phyloP scores from a whole-genome alignment of 2,888 invertebrate genomes.

The Litoditis marina region DNA sequence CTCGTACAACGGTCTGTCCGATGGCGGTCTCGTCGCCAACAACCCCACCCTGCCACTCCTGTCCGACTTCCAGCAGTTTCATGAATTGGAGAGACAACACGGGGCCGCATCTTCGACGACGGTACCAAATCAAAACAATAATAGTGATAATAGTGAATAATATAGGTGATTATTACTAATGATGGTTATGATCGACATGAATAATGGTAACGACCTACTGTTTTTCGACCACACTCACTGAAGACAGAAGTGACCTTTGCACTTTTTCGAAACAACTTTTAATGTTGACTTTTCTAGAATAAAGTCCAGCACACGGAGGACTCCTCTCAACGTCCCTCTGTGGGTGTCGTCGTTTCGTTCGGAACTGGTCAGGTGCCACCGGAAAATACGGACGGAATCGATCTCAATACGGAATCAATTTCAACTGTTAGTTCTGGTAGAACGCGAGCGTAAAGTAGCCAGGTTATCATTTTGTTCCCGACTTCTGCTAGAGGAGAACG shows the following conservation, averaged over 20 bases:
- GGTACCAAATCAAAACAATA: neutral
- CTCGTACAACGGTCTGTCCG: conserved; percentile 36
- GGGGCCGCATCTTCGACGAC: conserved; percentile 2
- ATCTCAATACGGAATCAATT: conserved; percentile 18
- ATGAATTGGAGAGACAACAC: conserved; percentile 32
- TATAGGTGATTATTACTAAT: no score
- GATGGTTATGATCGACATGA: no score
- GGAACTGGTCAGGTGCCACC: conserved; percentile 34
- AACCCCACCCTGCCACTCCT: conserved; percentile 38
- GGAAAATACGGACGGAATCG: conserved; percentile 39
- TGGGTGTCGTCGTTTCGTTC: conserved; percentile 32
- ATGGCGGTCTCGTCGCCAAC: conserved; percentile 41
- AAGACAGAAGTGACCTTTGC: no score
- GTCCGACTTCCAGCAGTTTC: conserved; percentile 26
- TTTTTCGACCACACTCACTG: no score
- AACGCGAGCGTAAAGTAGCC: no score
- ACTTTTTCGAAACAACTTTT: no score
- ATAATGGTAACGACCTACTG: no score
- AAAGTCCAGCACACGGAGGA: no score
- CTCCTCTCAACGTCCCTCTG: neutral
- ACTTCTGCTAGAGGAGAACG: neutral
- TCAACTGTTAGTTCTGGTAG: neutral
- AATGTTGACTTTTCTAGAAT: no score
- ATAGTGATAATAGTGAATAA: no score
- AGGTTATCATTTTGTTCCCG: no score